phyloP scores from a whole-genome alignment of 2,113 vertebrate species.

The Indicator indicator region DNA sequence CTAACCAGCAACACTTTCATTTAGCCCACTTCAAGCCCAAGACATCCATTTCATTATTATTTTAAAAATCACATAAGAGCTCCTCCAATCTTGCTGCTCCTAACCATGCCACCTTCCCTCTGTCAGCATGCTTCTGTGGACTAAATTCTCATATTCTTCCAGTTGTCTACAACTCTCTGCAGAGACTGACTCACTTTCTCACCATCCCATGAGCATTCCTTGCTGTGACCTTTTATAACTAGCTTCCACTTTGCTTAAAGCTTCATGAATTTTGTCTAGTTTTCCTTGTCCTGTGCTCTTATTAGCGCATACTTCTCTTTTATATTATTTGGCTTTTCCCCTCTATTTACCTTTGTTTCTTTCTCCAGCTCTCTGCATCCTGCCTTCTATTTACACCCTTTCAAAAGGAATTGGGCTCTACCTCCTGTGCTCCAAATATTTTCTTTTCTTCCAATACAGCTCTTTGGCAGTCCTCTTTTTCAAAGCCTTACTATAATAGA shows the following conservation, averaged over 20 bases:
- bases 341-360: conserved; percentile 15
- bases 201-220: background rate
- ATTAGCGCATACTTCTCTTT: background rate
- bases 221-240: background rate
- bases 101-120: background rate
- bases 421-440: background rate
- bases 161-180: background rate
- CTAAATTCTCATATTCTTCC: background rate
- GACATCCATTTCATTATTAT: rapidly evolving
- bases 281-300: background rate
- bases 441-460: background rate
- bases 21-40: background rate
- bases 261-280: conserved; percentile 24
- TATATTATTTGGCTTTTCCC: background rate
- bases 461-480: background rate
- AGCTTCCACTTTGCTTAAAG: background rate
- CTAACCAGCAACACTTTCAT: background rate
- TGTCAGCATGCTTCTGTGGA: background rate
- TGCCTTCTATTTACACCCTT: background rate
- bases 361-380: background rate
- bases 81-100: background rate
- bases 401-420: background rate
- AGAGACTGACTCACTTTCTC: background rate
- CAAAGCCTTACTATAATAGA: background rate
- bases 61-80: background rate